Evolutionary conservation across 1,140 invertebrate species (phyloP), one percentile per base, ranked within the genome.

Genomic region (Meloidogyne exigua): DNA sequence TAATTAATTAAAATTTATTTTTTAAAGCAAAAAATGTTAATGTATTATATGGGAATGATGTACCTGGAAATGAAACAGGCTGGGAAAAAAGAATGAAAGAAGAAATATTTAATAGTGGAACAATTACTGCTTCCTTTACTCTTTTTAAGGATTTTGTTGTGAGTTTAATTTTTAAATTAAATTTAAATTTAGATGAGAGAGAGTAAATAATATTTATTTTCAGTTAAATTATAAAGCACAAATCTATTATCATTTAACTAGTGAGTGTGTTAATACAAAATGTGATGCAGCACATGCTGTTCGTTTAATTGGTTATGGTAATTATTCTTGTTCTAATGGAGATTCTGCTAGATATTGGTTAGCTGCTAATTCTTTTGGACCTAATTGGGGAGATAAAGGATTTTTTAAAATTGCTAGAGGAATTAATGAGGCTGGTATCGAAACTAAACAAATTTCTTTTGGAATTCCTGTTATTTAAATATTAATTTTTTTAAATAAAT

Each of bases 271-370:
- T 57, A 57, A n/a, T 57, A n/a, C 5, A n/a, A n/a, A n/a, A n/a
- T 57, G 49, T n/a, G 21, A n/a, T 57, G 93, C 94, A 12, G 93
- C 94, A 12, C 94, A 96, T 89, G 94, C 94, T 26, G 92, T 95
- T 66, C 92, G 92, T 84, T 92, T 96, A 49, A 88, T 95, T 11
- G 94, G 94, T 25, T 95, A 93, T 92, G 93, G 93, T 23, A 91
- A 91, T 4, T 93, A 94, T 85, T 90, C 92, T 74, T 73, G 72
- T 62, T 57, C 72, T 28, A 49, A 73, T 65, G 72, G 72, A 32
- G 21, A 23, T n/a, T 64, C n/a, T 36, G 25, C 25, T 10, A 73
- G 62, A 64, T 73, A 73, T 42, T 68, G 66, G 66, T 21, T 68
- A n/a, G 66, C 18, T n/a, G 21, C 21, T 21, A 68, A 68, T 42